Conservation (phyloP, 2,797 vertebrate genomes). For the Sebastes trivittatus region DNA sequence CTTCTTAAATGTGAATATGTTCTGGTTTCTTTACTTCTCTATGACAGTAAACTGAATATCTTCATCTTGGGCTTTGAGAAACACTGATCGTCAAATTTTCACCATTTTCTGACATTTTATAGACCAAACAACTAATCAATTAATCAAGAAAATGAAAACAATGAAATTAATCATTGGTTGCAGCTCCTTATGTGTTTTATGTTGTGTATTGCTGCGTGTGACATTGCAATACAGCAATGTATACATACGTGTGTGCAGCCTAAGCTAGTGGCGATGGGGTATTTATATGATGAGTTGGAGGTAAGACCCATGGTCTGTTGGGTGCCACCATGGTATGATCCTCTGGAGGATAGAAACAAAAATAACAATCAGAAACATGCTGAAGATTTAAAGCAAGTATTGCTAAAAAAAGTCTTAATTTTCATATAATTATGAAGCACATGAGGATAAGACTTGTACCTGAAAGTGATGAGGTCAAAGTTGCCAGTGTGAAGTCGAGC, state of each 20-base stretch:
- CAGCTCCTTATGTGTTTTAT: neutral
- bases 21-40: too few relatives aligned
- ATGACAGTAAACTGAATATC: too few relatives aligned
- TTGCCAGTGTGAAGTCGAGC: slow-evolving; percentile 89
- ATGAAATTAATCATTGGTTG: too few relatives aligned
- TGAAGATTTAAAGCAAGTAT: neutral
- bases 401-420: neutral
- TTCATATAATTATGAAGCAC: too few relatives aligned
- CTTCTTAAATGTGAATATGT: too few relatives aligned
- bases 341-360: slow-evolving; percentile 71
- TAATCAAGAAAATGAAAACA: too few relatives aligned
- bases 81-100: too few relatives aligned
- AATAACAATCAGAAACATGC: slow-evolving; percentile 24
- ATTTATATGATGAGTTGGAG: slow-evolving; percentile 81
- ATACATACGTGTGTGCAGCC: slow-evolving; percentile 86
- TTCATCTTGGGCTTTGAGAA: too few relatives aligned
- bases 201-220: neutral
- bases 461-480: slow-evolving; percentile 89
- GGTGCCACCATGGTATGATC: slow-evolving; percentile 88
- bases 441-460: slow-evolving; percentile 74
- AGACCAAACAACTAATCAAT: too few relatives aligned
- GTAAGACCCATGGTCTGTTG: slow-evolving; percentile 83
- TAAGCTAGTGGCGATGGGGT: slow-evolving; percentile 71
- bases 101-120: too few relatives aligned
- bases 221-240: neutral